These are phyloP conservation scores for Balearica regulorum DNA, from an alignment of 2,797 vertebrate genomes.

Conservation along the genomic window DNA sequence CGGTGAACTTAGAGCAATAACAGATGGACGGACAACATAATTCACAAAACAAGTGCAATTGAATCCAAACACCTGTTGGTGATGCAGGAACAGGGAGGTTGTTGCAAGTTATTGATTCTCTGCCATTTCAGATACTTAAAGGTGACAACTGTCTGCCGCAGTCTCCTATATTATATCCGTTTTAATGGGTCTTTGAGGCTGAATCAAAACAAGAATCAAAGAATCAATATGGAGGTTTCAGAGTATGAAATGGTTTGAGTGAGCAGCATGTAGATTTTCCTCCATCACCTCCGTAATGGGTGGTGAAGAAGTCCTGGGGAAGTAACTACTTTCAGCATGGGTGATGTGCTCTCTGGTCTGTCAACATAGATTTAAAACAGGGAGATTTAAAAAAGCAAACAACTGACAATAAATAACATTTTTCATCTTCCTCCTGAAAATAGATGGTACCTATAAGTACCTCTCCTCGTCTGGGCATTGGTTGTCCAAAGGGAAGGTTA, in stretches of 20 bases:
- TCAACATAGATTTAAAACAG: neutral
- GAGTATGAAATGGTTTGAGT: neutral
- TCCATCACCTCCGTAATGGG: neutral
- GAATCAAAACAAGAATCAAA: neutral
- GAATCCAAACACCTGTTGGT: conserved; percentile 44
- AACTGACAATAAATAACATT: neutral
- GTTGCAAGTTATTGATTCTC: conserved; percentile 29
- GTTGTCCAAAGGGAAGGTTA: neutral
- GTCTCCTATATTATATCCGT: neutral
- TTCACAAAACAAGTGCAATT: conserved; percentile 30
- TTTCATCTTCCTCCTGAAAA: conserved; percentile 10
- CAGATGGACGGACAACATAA: conserved; percentile 30
- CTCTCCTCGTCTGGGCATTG: neutral
- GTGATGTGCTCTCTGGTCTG: neutral
- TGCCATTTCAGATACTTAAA: conserved; percentile 50
- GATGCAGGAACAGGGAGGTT: conserved; percentile 35
- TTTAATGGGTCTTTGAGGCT: conserved; percentile 17
- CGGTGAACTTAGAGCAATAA: conserved; percentile 5
- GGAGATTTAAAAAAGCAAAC: neutral
- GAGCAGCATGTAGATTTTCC: neutral
- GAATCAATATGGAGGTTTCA: neutral
- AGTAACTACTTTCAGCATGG: neutral
- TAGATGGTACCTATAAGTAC: neutral
- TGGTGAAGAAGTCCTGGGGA: neutral
- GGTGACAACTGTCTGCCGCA: conserved; percentile 31